Percentiles rank a stretch among this genome's conserved stretches.
Conservation (phyloP, 2,113 vertebrate species). For the Calypte anna region DNA sequence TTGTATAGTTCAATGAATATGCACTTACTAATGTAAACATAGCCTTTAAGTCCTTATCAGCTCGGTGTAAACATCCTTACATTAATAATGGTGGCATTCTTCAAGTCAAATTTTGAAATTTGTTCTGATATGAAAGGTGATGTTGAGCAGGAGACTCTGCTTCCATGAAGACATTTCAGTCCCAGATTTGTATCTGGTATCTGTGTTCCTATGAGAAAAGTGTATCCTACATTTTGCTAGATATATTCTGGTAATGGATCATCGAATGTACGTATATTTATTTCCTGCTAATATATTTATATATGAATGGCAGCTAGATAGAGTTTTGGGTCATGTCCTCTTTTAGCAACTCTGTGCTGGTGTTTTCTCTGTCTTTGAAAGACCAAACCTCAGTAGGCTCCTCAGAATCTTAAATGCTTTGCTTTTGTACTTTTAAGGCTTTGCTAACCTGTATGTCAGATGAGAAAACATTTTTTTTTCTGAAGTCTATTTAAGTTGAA, state of each 20-base stretch:
- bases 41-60: neutral
- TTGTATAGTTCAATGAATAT: too few species aligned
- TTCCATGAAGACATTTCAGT: neutral
- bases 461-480: neutral
- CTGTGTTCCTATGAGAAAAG: neutral
- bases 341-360: neutral
- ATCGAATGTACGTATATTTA: neutral
- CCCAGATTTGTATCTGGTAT: neutral
- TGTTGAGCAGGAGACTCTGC: neutral
- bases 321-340: neutral
- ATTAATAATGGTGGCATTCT: neutral
- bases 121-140: accelerated
- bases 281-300: neutral
- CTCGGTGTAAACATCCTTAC: neutral
- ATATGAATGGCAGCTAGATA: neutral
- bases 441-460: neutral
- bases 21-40: neutral
- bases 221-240: neutral
- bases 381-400: neutral
- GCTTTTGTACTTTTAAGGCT: neutral
- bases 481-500: neutral
- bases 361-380: neutral
- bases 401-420: neutral
- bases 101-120: neutral
- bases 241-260: neutral